These are phyloP conservation scores for Pteromalus puparum DNA, from an alignment of 1,140 invertebrate species.

Conservation along the genomic window DNA sequence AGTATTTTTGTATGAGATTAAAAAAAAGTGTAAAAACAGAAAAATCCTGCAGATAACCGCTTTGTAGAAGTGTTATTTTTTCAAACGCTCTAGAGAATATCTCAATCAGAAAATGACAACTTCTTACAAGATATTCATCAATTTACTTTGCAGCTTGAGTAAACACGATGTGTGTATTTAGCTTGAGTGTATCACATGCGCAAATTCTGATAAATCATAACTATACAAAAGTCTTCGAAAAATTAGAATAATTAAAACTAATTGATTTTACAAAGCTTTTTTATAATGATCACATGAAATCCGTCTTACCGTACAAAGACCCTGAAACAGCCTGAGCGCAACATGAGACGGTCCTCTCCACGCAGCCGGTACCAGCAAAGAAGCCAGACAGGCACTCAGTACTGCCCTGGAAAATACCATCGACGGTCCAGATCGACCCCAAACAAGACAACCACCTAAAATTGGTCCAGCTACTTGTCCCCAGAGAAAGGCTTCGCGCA, in stretches of 20 bases:
- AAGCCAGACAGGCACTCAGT: slow-evolving; percentile 75
- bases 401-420: slow-evolving; percentile 77
- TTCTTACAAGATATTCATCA: background rate
- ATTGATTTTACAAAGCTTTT: too few species aligned
- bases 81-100: background rate
- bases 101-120: background rate
- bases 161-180: background rate
- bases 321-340: slow-evolving; percentile 76
- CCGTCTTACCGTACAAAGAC: slow-evolving; percentile 75
- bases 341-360: slow-evolving; percentile 79
- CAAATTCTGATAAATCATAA: background rate
- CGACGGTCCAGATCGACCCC: slow-evolving; percentile 77
- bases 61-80: too few species aligned
- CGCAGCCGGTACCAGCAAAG: slow-evolving; percentile 76
- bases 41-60: too few species aligned
- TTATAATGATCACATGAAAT: too few species aligned
- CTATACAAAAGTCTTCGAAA: slow-evolving; percentile 9
- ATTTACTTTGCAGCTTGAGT: background rate
- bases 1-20: too few species aligned
- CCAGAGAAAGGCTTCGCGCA: slow-evolving; percentile 78
- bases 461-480: slow-evolving; percentile 77
- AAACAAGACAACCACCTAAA: slow-evolving; percentile 77
- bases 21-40: too few species aligned
- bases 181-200: background rate
- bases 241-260: slow-evolving; percentile 15